These are phyloP conservation scores for Polyploca ridens DNA, from an alignment of 2,888 invertebrate genomes.

Conservation along the genomic window DNA sequence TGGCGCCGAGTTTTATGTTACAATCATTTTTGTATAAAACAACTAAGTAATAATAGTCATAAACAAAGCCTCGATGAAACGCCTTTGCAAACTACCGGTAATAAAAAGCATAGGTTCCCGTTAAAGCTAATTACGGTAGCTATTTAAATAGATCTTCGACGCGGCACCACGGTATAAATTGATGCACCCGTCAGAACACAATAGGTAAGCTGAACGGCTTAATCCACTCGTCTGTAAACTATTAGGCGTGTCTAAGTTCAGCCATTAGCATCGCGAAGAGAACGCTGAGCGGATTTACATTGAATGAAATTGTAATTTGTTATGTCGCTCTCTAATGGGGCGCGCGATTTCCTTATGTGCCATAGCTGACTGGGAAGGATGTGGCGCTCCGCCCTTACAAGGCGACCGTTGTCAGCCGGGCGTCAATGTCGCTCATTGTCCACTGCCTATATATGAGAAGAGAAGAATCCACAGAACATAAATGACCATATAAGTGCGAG, in stretches of 20 bases:
- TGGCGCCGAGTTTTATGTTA: background rate
- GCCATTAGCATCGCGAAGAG: conserved; percentile 64
- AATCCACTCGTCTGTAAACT: conserved; percentile 68
- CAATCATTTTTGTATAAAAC: background rate
- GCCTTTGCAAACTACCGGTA: background rate
- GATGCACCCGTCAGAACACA: conserved; percentile 58
- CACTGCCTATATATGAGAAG: conserved; percentile 56
- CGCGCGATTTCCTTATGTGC: conserved; percentile 61
- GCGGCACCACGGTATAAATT: conserved; percentile 52
- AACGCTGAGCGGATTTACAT: conserved; percentile 71
- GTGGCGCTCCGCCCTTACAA: conserved; percentile 56
- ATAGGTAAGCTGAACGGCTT: conserved; percentile 62
- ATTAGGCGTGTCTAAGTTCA: conserved; percentile 73
- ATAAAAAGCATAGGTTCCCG: conserved; percentile 28
- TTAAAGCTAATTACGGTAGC: conserved; percentile 52
- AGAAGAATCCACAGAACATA: conserved; percentile 41
- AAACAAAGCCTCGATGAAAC: background rate
- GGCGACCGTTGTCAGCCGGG: conserved; percentile 51
- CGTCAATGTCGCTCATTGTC: conserved; percentile 69
- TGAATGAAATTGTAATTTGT: conserved; percentile 82
- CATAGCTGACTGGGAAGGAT: conserved; percentile 40
- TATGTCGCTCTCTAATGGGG: conserved; percentile 61
- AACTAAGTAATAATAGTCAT: conserved; percentile 14
- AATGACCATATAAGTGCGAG: conserved; percentile 32
- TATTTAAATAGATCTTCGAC: conserved; percentile 49